Evolutionary conservation across 2,113 vertebrate genomes (phyloP), one percentile per base, ranked within the genome.

Genomic region (Aptenodytes patagonicus): DNA sequence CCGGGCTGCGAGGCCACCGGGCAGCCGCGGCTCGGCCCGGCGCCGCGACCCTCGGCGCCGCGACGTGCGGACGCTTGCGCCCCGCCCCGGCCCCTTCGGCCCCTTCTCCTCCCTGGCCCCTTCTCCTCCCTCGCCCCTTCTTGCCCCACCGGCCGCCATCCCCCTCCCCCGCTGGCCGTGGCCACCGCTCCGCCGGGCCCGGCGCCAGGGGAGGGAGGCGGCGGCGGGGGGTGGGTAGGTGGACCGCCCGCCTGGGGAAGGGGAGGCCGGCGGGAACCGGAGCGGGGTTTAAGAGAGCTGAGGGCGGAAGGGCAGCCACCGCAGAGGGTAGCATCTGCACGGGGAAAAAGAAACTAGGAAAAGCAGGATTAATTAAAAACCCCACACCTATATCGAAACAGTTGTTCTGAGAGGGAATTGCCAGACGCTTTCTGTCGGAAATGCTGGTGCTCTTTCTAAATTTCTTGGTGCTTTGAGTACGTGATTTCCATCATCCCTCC

Each of bases 361-460:
- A 40, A 40, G 21, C 5, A 15, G 18, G 28, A 13, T 47, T 54
- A 5, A 26, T 38, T 15, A 13, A 17, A 47, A n/a, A 5, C 7
- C 0, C 1, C 24, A 25, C 11, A 26, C 3, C 34, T 29, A 0
- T 22, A 6, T 17, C 19, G 10, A 29, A 89, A 2, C 4, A 3
- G n/a, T 40, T 36, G 29, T 54, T 54, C 6, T 10, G 38, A 24
- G 71, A 17, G 38, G 40, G 46, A 44, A 21, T 11, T 34, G n/a
- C 13, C 42, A 4, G 42, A 1, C 5, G 0, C 5, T 36, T 62
- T n/a, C 51, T 60, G 5, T 68, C 18, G 47, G 61, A 62, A 71
- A 4, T 9, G 6, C 13, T 1, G n/a, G 31, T 17, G 6, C 22
- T 5, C 6, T 11, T 42, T 29, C n/a, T 34, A 1, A 26, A 19